Base-by-base conservation (phyloP, 1,140 invertebrate species). In the Drosophila nasuta region DNA sequence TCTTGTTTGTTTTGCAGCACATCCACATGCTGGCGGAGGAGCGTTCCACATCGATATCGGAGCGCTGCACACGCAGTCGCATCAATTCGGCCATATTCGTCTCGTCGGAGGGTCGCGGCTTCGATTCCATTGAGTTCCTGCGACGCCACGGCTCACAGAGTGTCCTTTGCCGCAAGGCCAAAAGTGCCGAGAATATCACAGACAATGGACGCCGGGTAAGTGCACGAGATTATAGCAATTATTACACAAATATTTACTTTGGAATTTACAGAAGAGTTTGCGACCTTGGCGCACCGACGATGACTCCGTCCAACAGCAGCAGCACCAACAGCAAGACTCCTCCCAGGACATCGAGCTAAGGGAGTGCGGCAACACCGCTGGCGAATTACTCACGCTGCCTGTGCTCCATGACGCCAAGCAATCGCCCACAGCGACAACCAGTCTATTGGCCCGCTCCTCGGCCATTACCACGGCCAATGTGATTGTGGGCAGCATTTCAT, bases 71-170 rank as follows among this genome's bases (percentile, higher is more conserved):
- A 45, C 93, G 96, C 63, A 95, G 95, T 64, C 94, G 96, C 13
- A 95, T 96, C 80, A 96, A 96, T 90, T 96, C 96, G 66, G 96
- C 96, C 73, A 96, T 96, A 79, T 95, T 95, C 81, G 94, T 95
- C 15, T 95, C 95, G 49, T 95, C 95, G 73, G 96, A 96, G 91
- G 95, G 96, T 1, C 94, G 95, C 10, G 95, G 95, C 48, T 96
- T 96, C 85, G 94, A 96, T 92, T 94, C 96, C 81, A 95, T 96
- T 91, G 95, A 95, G 92, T 97, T 96, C 83, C 93, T 96, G 74
- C 94, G 96, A 45, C 93, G 96, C 51, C 95, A 96, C 82, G 96
- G 96, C 2, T 96, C 96, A n/a, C 95, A 96, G 72, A 96, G 96
- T 15, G 94, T 95, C 72, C 92, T 96, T 43, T 97, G 96, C 87